These are phyloP conservation scores for Himalopsyche phryganea DNA, from an alignment of 1,140 invertebrate species.

Conservation along the genomic window DNA sequence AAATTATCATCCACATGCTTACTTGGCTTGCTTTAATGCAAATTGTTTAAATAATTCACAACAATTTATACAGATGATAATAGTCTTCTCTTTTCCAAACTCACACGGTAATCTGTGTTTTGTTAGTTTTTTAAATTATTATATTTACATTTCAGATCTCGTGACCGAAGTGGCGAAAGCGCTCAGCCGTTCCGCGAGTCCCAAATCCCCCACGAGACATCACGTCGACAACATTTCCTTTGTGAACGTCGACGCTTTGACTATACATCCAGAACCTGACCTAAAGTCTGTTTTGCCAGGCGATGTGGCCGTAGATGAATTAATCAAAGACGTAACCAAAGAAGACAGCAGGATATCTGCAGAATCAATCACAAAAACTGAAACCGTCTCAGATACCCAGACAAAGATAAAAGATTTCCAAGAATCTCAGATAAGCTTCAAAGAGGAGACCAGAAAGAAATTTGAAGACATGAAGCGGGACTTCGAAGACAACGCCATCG, in stretches of 20 bases:
- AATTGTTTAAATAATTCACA: too few relatives aligned
- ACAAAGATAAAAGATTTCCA: constrained; percentile 15
- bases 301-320: not conserved
- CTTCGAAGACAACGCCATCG: constrained; percentile 23
- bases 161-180: constrained; percentile 40
- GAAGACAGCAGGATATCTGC: not conserved
- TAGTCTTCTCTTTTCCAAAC: too few relatives aligned
- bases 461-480: constrained; percentile 30
- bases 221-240: constrained; percentile 48
- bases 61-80: too few relatives aligned
- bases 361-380: constrained; percentile 12
- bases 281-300: not conserved
- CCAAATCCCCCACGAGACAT: constrained; percentile 50
- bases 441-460: constrained; percentile 28
- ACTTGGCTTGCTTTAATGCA: too few relatives aligned
- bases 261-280: constrained; percentile 36
- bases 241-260: constrained; percentile 49
- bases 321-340: constrained; percentile 1
- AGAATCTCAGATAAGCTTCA: constrained; percentile 20
- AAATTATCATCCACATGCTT: too few relatives aligned
- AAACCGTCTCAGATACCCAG: constrained; percentile 3
- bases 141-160: constrained; percentile 39
- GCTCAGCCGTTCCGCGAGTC: constrained; percentile 40
- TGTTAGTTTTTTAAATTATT: not conserved
- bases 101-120: too few relatives aligned